Conservation (phyloP, 37 sponge, comb jelly and placozoan species). For the Dysidea cf. avara region DNA sequence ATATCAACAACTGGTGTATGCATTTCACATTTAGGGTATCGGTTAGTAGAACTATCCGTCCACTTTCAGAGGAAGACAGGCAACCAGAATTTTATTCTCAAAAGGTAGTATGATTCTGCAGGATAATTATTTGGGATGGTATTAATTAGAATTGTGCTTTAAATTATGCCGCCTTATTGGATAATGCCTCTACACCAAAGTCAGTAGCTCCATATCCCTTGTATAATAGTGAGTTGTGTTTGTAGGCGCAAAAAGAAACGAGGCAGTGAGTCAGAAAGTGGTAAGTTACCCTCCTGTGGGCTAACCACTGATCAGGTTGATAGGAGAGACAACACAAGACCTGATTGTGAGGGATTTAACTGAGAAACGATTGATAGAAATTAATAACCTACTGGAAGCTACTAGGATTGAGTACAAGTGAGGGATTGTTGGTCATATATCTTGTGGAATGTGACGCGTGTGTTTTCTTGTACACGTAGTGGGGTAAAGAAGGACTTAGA, state of each 20-base stretch:
- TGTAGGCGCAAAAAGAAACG: slow-evolving; percentile 50
- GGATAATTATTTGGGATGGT: background rate
- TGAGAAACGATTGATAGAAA: slow-evolving; percentile 75
- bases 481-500: slow-evolving; percentile 61
- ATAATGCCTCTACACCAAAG: slow-evolving; percentile 74
- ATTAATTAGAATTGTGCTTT: slow-evolving; percentile 74
- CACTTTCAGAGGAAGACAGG: slow-evolving; percentile 59
- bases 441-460: background rate
- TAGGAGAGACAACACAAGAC: slow-evolving; percentile 75
- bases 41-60: slow-evolving; percentile 72
- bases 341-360: slow-evolving; percentile 82
- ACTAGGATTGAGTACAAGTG: slow-evolving; percentile 66
- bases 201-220: slow-evolving; percentile 17
- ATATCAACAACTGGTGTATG: background rate
- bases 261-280: slow-evolving; percentile 29
- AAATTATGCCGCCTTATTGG: slow-evolving; percentile 86
- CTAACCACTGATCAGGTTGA: background rate
- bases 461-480: slow-evolving; percentile 7
- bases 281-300: background rate
- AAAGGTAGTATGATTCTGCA: slow-evolving; percentile 38
- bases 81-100: slow-evolving; percentile 73
- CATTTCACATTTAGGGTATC: slow-evolving; percentile 61
- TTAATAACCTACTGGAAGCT: slow-evolving; percentile 32
- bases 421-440: background rate
- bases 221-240: too few relatives aligned